phyloP scores from a whole-genome alignment of 1,140 invertebrate species.

The Nylanderia fulva region DNA sequence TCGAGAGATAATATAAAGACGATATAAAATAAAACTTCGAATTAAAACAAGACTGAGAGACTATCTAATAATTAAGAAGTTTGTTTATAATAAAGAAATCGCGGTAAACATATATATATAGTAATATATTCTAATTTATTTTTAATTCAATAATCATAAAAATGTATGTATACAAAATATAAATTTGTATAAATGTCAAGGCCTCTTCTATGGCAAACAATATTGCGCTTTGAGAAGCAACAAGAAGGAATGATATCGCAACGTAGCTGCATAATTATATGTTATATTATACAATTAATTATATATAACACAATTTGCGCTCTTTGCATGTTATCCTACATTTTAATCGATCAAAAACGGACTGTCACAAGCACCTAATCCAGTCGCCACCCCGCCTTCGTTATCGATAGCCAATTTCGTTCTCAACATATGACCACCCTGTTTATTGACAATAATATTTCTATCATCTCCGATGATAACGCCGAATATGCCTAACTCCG shows the following conservation, averaged over 20 bases:
- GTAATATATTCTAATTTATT: no score
- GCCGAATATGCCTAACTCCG: constrained; percentile 97
- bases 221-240: neutral
- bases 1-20: no score
- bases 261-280: constrained; percentile 16
- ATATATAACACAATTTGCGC: neutral
- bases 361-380: constrained; percentile 94
- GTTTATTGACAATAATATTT: constrained; percentile 90
- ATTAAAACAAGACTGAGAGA: no score
- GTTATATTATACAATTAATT: constrained; percentile 83
- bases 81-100: no score
- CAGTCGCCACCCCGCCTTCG: constrained; percentile 97
- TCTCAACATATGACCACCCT: constrained; percentile 97
- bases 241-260: constrained; percentile 10
- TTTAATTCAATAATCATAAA: neutral
- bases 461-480: constrained; percentile 92
- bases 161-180: neutral
- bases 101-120: no score
- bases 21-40: no score
- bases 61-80: no score
- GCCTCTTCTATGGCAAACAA: neutral
- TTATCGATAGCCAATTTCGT: constrained; percentile 93
- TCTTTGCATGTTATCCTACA: neutral
- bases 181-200: neutral
- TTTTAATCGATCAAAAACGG: constrained; percentile 85